These are phyloP conservation scores for Callimico goeldii DNA, from an alignment of 2,797 vertebrate genomes.

Conservation along the genomic window DNA sequence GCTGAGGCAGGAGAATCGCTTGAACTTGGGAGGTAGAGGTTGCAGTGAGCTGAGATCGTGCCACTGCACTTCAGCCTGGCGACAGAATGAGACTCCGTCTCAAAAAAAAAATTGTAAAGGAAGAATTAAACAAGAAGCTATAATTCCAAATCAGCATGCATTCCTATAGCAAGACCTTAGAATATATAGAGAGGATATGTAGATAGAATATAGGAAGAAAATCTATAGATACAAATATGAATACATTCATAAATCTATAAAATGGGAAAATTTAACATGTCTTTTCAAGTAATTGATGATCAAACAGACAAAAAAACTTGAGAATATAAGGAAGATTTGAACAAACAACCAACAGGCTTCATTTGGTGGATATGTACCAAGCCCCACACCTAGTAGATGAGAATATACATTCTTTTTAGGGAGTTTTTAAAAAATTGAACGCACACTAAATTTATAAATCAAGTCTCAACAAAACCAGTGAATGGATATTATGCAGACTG, in stretches of 20 bases:
- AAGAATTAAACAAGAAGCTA: conserved; percentile 7
- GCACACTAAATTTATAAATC: conserved; percentile 1
- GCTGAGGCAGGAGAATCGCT: no score
- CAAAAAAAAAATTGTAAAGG: background rate
- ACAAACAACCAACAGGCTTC: background rate
- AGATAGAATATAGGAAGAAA: conserved; percentile 5
- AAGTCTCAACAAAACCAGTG: conserved; percentile 25
- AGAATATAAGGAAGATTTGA: conserved; percentile 4
- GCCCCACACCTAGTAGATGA: background rate
- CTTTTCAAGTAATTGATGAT: background rate
- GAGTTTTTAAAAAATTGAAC: background rate
- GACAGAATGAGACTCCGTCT: no score
- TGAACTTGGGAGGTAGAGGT: no score
- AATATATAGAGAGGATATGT: background rate
- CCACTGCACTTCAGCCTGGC: no score
- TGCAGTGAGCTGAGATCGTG: no score
- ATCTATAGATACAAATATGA: background rate
- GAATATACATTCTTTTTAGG: background rate
- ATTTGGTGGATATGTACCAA: conserved; percentile 4
- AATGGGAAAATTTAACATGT: background rate
- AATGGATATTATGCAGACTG: background rate
- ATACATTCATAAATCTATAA: background rate
- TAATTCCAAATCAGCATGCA: conserved; percentile 10
- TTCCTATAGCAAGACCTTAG: background rate
- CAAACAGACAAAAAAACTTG: conserved; percentile 2